Conservation (phyloP, 2,113 vertebrate species). For the Malurus elegans region DNA sequence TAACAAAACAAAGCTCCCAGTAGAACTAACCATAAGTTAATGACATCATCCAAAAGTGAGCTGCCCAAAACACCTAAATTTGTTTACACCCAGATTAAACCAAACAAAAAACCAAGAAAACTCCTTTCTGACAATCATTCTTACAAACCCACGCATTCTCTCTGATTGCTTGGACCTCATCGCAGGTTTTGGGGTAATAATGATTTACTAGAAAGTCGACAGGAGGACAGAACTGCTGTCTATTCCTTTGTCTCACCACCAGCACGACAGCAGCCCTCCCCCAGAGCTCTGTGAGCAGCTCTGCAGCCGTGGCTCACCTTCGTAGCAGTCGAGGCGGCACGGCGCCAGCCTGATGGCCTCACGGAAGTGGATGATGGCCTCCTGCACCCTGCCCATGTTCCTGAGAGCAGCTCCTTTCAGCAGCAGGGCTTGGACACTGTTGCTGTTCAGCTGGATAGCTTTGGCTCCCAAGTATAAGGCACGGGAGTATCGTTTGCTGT, state of each 20-base stretch:
- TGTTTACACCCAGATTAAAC: neutral
- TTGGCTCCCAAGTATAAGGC: conserved; percentile 96
- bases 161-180: neutral
- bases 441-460: conserved; percentile 97
- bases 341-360: conserved; percentile 94
- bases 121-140: neutral
- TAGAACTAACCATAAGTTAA: neutral
- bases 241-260: neutral
- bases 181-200: accelerated
- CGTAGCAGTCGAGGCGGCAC: conserved; percentile 95
- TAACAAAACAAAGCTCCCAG: neutral
- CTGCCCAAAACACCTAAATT: neutral
- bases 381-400: conserved; percentile 96
- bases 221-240: neutral
- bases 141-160: accelerated
- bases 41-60: accelerated
- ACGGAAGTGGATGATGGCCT: conserved; percentile 96
- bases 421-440: conserved; percentile 93
- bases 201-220: neutral
- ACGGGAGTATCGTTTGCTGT: conserved; percentile 95
- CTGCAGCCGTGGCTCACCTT: conserved; percentile 72
- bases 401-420: conserved; percentile 94
- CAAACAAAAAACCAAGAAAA: neutral
- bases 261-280: accelerated
- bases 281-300: accelerated